Conservation (phyloP, 92 coral and sea anemone species). For the Actinernus sp. region DNA sequence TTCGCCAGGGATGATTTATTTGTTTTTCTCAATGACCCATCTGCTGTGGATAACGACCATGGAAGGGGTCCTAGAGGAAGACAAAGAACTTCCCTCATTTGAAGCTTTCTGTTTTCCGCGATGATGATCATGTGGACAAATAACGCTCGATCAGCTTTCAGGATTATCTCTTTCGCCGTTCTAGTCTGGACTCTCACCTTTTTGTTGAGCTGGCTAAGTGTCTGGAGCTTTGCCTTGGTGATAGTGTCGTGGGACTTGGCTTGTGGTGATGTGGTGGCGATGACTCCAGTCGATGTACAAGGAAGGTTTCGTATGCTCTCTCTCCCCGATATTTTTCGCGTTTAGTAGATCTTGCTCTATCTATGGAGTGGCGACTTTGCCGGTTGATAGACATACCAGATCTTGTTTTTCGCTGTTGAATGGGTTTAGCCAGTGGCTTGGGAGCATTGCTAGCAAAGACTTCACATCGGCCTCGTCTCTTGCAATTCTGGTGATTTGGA, state of each 20-base stretch:
- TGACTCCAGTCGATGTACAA: conserved; percentile 25
- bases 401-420: conserved; percentile 31
- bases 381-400: conserved; percentile 37
- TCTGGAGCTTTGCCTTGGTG: conserved; percentile 42
- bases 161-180: conserved; percentile 17
- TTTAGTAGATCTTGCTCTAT: conserved; percentile 36
- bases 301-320: conserved; percentile 30
- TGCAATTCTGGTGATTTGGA: conserved; percentile 24
- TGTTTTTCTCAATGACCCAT: conserved; percentile 29
- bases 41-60: conserved; percentile 40
- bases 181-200: conserved; percentile 35
- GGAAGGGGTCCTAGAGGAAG: conserved; percentile 51
- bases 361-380: conserved; percentile 33
- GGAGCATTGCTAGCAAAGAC: conserved; percentile 27
- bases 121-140: conserved; percentile 47
- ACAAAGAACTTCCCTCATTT: conserved; percentile 19
- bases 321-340: conserved; percentile 41
- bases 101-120: conserved; percentile 39
- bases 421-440: conserved; percentile 39
- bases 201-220: conserved; percentile 46
- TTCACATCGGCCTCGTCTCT: conserved; percentile 47
- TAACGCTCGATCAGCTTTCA: conserved; percentile 48
- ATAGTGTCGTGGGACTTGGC: conserved; percentile 34
- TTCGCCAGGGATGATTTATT: conserved; percentile 36
- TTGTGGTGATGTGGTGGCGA: conserved; percentile 21